phyloP scores from a whole-genome alignment of 2,113 vertebrate genomes.

The Nerophis lumbriciformis region DNA sequence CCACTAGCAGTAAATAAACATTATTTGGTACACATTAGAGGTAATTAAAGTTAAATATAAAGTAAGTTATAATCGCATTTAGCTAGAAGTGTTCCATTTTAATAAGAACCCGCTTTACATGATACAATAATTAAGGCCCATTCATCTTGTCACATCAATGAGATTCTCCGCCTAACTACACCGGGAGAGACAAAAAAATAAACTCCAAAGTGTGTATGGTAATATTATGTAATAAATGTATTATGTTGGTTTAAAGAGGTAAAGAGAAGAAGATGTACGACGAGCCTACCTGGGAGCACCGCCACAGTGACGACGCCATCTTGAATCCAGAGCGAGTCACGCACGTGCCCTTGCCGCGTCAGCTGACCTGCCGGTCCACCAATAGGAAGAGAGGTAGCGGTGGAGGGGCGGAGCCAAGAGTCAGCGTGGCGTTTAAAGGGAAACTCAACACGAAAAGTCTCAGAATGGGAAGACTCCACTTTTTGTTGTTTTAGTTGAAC shows the following conservation, averaged over 20 bases:
- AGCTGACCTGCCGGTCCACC: conserved; percentile 48
- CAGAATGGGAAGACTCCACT: background rate
- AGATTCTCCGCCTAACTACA: background rate
- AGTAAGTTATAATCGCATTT: too few species aligned
- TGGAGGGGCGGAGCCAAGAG: conserved; percentile 26
- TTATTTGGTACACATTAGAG: too few species aligned
- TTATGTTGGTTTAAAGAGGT: accelerated
- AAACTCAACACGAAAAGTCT: background rate
- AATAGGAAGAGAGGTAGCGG: conserved; percentile 31
- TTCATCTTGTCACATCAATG: background rate
- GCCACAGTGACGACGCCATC: conserved; percentile 80
- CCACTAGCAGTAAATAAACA: too few species aligned
- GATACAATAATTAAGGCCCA: background rate
- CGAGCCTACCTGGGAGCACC: conserved; percentile 76
- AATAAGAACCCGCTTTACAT: too few species aligned
- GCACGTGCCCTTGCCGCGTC: conserved; percentile 34
- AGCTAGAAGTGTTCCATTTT: too few species aligned
- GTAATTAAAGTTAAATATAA: too few species aligned
- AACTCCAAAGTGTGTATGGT: accelerated
- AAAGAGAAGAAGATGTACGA: conserved; percentile 22
- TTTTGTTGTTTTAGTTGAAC: too few species aligned
- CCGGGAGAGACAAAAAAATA: background rate
- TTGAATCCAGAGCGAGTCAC: conserved; percentile 46
- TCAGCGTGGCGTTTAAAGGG: conserved; percentile 26
- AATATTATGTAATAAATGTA: background rate